A percentile compares a stretch with the other conserved stretches of the same genome.
phyloP scores from a whole-genome alignment of 2,113 vertebrate species.

The Rhinopomastus cyanomelas region DNA sequence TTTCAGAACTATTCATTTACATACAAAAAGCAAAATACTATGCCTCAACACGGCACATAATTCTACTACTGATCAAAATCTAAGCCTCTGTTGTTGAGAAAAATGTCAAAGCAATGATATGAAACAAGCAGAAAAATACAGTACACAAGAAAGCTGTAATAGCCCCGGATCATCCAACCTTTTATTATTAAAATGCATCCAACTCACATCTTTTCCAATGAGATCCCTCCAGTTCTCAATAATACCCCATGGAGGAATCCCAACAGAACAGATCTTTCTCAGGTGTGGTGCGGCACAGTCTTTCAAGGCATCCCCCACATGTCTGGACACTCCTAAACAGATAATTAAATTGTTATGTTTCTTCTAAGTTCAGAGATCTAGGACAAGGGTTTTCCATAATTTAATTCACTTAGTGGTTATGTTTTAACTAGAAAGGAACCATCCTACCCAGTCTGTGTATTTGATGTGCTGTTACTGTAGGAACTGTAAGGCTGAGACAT shows the following conservation, averaged over 20 bases:
- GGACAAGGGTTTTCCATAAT: not conserved
- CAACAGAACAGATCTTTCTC: slow-evolving; percentile 89
- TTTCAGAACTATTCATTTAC: not conserved
- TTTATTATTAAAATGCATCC: not conserved
- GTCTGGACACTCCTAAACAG: slow-evolving; percentile 86
- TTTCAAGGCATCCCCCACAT: slow-evolving; percentile 92
- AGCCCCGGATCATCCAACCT: not conserved
- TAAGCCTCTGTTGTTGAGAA: not conserved
- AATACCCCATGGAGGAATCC: slow-evolving; percentile 92
- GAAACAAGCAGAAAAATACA: not conserved
- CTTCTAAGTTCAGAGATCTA: not conserved
- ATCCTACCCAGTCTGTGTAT: not conserved
- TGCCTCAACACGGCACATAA: not conserved
- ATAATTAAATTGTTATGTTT: not conserved
- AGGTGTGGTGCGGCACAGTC: slow-evolving; percentile 81
- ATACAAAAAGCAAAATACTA: not conserved
- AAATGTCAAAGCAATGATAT: not conserved
- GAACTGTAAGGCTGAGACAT: not conserved
- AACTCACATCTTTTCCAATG: slow-evolving; percentile 90
- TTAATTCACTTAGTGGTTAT: not conserved
- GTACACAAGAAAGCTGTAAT: not conserved
- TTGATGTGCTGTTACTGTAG: not conserved
- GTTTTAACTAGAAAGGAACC: not conserved
- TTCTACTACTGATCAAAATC: not conserved
- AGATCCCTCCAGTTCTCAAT: slow-evolving; percentile 93